Evolutionary conservation across 1,140 invertebrate genomes (phyloP).

Genomic region (Apis florea): DNA sequence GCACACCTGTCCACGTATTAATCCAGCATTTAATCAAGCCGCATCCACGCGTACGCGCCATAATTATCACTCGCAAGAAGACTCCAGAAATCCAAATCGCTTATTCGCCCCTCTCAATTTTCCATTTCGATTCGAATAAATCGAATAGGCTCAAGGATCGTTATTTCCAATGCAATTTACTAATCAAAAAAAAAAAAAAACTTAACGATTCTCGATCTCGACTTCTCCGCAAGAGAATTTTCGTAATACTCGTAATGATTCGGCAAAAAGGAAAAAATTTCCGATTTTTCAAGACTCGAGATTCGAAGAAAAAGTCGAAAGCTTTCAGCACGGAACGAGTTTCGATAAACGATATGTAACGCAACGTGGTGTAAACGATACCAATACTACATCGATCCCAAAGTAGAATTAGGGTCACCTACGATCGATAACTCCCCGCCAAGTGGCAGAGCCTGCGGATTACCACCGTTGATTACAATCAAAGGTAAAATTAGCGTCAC

Average conservation of each 20-base stretch:
- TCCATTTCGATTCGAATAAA: too few relatives aligned
- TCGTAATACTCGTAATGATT: too few relatives aligned
- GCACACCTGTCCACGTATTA: slow-evolving; percentile 31
- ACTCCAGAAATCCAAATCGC: too few relatives aligned
- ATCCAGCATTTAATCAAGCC: slow-evolving; percentile 22
- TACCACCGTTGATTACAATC: slow-evolving; percentile 25
- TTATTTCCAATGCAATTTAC: too few relatives aligned
- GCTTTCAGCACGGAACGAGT: not conserved
- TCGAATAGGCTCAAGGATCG: too few relatives aligned
- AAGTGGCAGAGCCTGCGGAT: slow-evolving; percentile 19
- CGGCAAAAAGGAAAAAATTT: too few relatives aligned
- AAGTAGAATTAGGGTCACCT: slow-evolving; percentile 27
- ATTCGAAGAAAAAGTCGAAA: too few relatives aligned
- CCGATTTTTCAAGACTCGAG: too few relatives aligned
- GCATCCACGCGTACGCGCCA: not conserved
- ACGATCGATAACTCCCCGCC: slow-evolving; percentile 14
- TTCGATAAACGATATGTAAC: not conserved
- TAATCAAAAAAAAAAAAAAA: too few relatives aligned
- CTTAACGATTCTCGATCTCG: too few relatives aligned
- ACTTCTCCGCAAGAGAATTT: too few relatives aligned
- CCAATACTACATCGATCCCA: not conserved
- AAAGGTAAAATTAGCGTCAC: slow-evolving; percentile 42
- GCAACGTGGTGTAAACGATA: not conserved
- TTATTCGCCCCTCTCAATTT: not conserved
- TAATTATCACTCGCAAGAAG: not conserved